Percentiles rank a stretch among this genome's conserved stretches.
Evolutionary conservation across 2,113 vertebrate genomes (phyloP).

Genomic region (Dromaius novaehollandiae): DNA sequence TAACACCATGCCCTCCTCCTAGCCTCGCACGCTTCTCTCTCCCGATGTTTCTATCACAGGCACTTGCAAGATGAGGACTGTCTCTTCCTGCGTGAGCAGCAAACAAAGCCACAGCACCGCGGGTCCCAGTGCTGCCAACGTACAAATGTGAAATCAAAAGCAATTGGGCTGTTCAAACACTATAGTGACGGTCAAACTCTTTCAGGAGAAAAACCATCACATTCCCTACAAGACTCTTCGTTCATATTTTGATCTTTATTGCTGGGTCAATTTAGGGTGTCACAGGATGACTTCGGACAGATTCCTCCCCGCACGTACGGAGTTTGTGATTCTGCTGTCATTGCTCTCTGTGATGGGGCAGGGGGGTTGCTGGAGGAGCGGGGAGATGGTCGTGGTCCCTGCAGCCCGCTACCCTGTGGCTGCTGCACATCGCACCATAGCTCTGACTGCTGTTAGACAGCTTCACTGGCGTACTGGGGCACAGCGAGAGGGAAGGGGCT

Average conservation of each 20-base stretch:
- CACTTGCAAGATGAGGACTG: background rate
- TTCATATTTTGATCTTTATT: background rate
- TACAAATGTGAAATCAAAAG: rapidly evolving
- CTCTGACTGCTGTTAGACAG: background rate
- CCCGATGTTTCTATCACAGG: background rate
- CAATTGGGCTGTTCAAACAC: background rate
- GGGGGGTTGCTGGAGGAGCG: background rate
- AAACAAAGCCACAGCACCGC: background rate
- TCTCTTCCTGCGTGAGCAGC: background rate
- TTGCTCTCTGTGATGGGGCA: background rate
- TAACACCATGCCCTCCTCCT: background rate
- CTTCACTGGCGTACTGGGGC: background rate
- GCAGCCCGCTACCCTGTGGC: background rate
- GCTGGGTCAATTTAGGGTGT: background rate
- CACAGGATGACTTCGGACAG: constrained; percentile 56
- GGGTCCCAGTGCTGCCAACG: rapidly evolving
- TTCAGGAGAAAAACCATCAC: background rate
- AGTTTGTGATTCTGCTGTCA: constrained; percentile 72
- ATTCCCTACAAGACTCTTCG: background rate
- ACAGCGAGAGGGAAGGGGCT: background rate
- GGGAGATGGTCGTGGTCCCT: background rate
- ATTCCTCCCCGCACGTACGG: background rate
- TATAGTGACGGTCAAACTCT: rapidly evolving
- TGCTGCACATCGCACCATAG: rapidly evolving
- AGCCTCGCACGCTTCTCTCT: no score